Conservation (phyloP, 2,888 invertebrate genomes). For the Polymixis flavicincta region DNA sequence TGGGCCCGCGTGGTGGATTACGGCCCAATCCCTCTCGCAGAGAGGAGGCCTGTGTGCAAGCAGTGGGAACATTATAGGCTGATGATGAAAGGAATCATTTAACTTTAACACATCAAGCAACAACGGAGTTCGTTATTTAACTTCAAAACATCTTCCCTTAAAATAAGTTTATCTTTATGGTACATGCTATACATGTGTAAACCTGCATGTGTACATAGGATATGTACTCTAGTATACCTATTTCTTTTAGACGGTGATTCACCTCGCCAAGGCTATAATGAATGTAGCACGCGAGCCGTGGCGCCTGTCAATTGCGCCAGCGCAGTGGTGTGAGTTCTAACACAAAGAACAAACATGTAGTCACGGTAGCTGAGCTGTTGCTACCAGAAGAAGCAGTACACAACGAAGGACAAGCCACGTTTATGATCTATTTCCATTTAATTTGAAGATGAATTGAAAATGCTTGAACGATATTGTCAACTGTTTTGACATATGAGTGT, state of each 20-base stretch:
- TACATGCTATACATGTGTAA: background rate
- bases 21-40: too few species aligned
- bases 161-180: too few species aligned
- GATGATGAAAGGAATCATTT: too few species aligned
- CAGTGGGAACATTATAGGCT: too few species aligned
- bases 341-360: constrained; percentile 69
- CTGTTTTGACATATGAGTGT: too few species aligned
- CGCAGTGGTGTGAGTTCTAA: constrained; percentile 59
- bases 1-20: too few species aligned
- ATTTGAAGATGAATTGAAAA: background rate
- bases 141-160: too few species aligned
- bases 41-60: too few species aligned
- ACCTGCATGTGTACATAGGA: background rate
- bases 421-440: constrained; percentile 8
- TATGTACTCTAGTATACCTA: background rate
- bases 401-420: background rate
- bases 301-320: constrained; percentile 59
- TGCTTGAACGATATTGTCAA: background rate
- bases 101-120: too few species aligned
- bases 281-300: constrained; percentile 52
- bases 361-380: constrained; percentile 73
- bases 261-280: constrained; percentile 47
- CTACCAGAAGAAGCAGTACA: constrained; percentile 21
- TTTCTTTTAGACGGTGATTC: constrained; percentile 33
- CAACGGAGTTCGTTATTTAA: too few species aligned